A percentile compares a stretch with the other conserved stretches of the same genome.
Conservation (phyloP, 2,888 invertebrate species). For the Gibbula magus region DNA sequence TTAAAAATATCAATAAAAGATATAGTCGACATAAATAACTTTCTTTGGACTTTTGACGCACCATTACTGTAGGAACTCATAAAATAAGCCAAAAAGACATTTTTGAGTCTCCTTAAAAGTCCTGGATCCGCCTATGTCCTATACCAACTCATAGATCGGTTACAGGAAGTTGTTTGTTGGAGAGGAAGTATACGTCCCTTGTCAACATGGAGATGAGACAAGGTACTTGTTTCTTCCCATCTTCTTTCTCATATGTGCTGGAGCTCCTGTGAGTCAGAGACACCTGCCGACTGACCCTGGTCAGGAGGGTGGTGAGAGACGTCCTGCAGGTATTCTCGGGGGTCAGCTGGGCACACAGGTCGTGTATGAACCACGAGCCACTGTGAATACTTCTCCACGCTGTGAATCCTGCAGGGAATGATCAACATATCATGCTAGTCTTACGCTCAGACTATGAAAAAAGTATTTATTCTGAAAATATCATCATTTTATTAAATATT, state of each 20-base stretch:
- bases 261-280: conserved; percentile 39
- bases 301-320: conserved; percentile 42
- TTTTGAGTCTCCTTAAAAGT: no score
- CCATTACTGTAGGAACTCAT: no score
- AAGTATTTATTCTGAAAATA: no score
- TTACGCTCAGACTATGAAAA: no score
- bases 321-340: conserved; percentile 20
- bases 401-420: conserved; percentile 46
- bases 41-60: no score
- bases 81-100: no score
- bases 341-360: conserved; percentile 43
- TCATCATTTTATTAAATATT: no score
- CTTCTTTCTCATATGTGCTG: conserved; percentile 33
- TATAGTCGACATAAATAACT: no score
- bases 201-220: conserved; percentile 54
- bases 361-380: conserved; percentile 55
- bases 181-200: conserved; percentile 49
- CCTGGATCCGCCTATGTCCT: no score
- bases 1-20: no score
- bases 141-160: not conserved
- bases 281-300: conserved; percentile 43
- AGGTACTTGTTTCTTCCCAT: conserved; percentile 52
- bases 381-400: conserved; percentile 52
- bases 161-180: not conserved
- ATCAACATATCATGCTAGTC: no score